A percentile compares a stretch with the other conserved stretches of the same genome.
Conservation (phyloP, 2,113 vertebrate species). For the Myodes glareolus region DNA sequence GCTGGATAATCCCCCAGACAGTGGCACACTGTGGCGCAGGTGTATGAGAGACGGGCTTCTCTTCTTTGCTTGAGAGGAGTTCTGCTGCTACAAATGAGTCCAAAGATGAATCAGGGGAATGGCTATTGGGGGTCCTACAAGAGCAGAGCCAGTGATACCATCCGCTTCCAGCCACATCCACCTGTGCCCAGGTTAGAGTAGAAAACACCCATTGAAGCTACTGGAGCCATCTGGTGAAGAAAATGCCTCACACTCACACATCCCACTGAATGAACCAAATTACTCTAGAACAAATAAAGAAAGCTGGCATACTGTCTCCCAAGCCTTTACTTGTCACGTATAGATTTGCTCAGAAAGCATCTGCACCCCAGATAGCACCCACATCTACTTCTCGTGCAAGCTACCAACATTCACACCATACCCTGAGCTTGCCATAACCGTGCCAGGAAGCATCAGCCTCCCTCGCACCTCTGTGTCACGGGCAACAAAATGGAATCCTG, state of each 20-base stretch:
- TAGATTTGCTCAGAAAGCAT: constrained; percentile 51
- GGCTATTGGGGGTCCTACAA: not conserved
- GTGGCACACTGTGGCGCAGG: fast-evolving
- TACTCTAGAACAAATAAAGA: not conserved
- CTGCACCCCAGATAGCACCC: constrained; percentile 4
- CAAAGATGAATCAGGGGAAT: fast-evolving
- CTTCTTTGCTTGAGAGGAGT: not conserved
- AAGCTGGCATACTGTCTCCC: not conserved
- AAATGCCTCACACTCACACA: not conserved
- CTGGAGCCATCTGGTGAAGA: not conserved
- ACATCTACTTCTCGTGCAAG: not conserved
- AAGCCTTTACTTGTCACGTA: not conserved
- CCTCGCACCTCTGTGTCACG: not conserved
- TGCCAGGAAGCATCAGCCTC: not conserved
- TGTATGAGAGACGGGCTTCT: not conserved
- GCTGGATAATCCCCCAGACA: not conserved
- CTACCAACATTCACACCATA: constrained; percentile 5
- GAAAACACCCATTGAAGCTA: not conserved
- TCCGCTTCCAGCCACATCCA: not conserved
- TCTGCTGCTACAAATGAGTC: not conserved
- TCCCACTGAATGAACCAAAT: constrained; percentile 15
- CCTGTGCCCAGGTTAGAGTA: not conserved
- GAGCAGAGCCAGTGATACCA: not conserved
- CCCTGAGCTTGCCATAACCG: not conserved
- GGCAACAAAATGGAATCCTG: not conserved